Conservation (phyloP, 2,797 vertebrate genomes). For the Myiotriccus ornatus region DNA sequence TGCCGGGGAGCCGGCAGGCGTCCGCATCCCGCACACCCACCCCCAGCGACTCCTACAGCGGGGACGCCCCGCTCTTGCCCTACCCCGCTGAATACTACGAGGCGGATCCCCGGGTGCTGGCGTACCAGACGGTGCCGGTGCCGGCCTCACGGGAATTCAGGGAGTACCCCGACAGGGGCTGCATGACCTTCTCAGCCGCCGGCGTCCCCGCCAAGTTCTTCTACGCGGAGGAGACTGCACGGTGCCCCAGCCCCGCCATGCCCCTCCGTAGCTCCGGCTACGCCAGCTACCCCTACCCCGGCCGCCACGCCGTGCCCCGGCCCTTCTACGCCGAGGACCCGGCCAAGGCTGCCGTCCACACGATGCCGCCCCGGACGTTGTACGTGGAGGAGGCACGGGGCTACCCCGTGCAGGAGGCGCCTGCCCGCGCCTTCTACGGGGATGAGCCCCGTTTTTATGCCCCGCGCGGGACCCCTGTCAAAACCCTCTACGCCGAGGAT, state of each 20-base stretch:
- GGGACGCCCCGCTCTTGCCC: slow-evolving; percentile 83
- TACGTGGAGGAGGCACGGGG: slow-evolving; percentile 83
- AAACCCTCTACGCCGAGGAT: slow-evolving; percentile 80
- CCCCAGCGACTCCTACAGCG: slow-evolving; percentile 89
- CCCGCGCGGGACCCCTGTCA: slow-evolving; percentile 73
- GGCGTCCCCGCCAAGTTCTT: slow-evolving; percentile 89
- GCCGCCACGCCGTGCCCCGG: slow-evolving; percentile 78
- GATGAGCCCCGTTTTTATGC: slow-evolving; percentile 79
- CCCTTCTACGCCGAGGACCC: slow-evolving; percentile 82
- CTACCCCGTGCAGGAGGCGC: slow-evolving; percentile 85
- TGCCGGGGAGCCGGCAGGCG: slow-evolving; percentile 79
- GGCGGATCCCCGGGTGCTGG: slow-evolving; percentile 63
- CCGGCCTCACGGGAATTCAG: slow-evolving; percentile 74
- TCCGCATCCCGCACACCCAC: slow-evolving; percentile 87
- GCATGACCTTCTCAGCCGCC: slow-evolving; percentile 82
- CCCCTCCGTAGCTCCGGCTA: slow-evolving; percentile 78
- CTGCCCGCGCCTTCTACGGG: slow-evolving; percentile 80
- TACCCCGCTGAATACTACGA: slow-evolving; percentile 80
- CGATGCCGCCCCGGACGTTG: slow-evolving; percentile 75
- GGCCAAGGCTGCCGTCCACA: slow-evolving; percentile 66
- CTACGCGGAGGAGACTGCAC: slow-evolving; percentile 85
- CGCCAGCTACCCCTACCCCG: slow-evolving; percentile 73
- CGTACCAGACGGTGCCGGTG: slow-evolving; percentile 77
- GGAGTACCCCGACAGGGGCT: slow-evolving; percentile 81
- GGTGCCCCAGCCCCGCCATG: slow-evolving; percentile 77